Base-by-base conservation (phyloP, 2,797 vertebrate species). In the Cryptoblepharus egeriae region DNA sequence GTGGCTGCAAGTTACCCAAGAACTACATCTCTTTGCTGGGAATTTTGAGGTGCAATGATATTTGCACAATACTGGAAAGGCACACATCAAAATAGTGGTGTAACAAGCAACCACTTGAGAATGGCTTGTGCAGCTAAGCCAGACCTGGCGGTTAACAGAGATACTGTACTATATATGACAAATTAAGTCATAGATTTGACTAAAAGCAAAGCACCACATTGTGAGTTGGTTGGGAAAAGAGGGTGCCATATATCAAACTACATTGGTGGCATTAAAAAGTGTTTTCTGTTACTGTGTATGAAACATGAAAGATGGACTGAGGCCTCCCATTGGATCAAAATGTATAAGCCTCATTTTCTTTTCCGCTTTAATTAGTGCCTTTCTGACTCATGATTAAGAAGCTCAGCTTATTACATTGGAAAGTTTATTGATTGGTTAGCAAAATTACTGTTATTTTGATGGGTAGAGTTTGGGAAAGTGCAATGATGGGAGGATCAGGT, bases 201-300 rank as follows among this genome's bases (percentile, higher is more conserved):
- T 16, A 67, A n/a, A n/a, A 10, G 49, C 16, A 76, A 30, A 72
- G 13, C 3, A 61, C 5, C 30, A 13, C 39, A 70, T 13, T 3
- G 28, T 63, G 58, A 63, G n/a, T 30, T 8, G 30, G n/a, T 16
- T 22, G 61, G 20, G 22, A 30, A 88, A 91, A 79, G 16, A 58
- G 26, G 32, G 64, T 49, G 20, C 18, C 73, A 45, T 32, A 64
- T 20, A 45, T 20, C 28, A 32, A 67, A 67, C 8, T 22, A 67
- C 24, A 37, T 3, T 24, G 22, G 18, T 45, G 39, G 28, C 18
- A 63, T 30, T 64, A 30, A 24, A 45, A 75, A 49, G 18, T 12
- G 6, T 13, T 32, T 73, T 24, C 20, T 73, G 4, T 55, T 57
- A n/a, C 22, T 64, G 45, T 32, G n/a, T 30, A 77, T n/a, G 9